These are phyloP conservation scores for Temnothorax curvispinosus DNA, from an alignment of 1,140 invertebrate species.

Conservation along the genomic window DNA sequence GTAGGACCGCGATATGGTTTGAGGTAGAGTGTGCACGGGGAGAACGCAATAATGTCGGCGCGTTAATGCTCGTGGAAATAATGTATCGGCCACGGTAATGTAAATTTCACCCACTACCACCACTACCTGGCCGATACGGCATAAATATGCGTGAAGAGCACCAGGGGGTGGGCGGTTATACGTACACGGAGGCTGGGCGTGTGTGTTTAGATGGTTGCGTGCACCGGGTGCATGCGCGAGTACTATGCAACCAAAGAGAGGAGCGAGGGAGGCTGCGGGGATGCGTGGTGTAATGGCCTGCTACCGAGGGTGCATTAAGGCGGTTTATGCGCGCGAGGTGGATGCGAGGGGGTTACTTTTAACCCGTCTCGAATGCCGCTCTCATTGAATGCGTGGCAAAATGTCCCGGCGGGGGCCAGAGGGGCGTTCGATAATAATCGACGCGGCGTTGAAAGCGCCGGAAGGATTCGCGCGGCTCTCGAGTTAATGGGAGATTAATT, in stretches of 20 bases:
- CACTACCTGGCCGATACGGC: conserved; percentile 65
- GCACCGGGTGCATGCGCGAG: conserved; percentile 21
- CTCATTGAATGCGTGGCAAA: conserved; percentile 66
- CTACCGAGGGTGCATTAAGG: conserved; percentile 78
- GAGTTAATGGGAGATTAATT: conserved; percentile 50
- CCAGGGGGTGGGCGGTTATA: conserved; percentile 29
- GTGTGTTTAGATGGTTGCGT: conserved; percentile 26
- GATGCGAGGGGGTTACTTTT: conserved; percentile 75
- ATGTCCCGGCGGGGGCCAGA: conserved; percentile 35
- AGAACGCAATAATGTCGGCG: conserved; percentile 68
- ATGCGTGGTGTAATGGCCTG: conserved; percentile 74
- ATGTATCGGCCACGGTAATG: conserved; percentile 68
- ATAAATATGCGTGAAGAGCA: conserved; percentile 73
- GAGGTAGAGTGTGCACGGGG: background rate
- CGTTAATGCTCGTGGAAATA: conserved; percentile 74
- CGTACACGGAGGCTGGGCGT: conserved; percentile 6
- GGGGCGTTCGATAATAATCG: conserved; percentile 67
- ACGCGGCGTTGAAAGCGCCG: conserved; percentile 31
- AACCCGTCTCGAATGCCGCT: conserved; percentile 75
- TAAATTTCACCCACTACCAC: conserved; percentile 71
- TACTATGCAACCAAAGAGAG: background rate
- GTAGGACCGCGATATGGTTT: background rate
- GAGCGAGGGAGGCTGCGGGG: background rate
- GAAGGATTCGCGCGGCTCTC: background rate
- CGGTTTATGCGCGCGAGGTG: conserved; percentile 78